A percentile compares a stretch with the other conserved stretches of the same genome.
These are phyloP conservation scores for Dasysyrphus albostriatus DNA, from an alignment of 2,888 invertebrate genomes.

Conservation along the genomic window DNA sequence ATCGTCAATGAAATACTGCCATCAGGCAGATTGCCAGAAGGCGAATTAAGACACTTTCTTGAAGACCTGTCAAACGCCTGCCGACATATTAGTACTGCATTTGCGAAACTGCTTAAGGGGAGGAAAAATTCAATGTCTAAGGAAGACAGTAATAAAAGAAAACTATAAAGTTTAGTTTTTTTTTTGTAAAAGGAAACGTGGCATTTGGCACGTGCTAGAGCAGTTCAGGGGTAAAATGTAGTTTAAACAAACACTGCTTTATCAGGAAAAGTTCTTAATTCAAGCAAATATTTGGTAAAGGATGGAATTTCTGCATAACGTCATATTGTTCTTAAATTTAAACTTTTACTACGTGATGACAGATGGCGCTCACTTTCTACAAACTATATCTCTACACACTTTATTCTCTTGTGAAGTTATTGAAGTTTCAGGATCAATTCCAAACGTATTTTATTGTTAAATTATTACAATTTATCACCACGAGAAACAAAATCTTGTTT, in stretches of 20 bases:
- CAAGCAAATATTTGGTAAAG: background rate
- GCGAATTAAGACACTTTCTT: slow-evolving; percentile 9
- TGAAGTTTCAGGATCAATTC: too few species aligned
- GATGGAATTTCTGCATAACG: background rate
- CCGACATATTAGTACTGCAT: background rate
- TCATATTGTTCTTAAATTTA: too few species aligned
- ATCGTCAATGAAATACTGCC: slow-evolving; percentile 11
- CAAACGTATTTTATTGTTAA: too few species aligned
- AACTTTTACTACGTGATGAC: too few species aligned
- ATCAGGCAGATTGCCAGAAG: slow-evolving; percentile 37
- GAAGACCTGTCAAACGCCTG: slow-evolving; percentile 34
- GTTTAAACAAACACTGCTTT: background rate
- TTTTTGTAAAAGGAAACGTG: slow-evolving; percentile 24
- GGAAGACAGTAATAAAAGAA: background rate
- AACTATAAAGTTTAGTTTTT: slow-evolving; percentile 4
- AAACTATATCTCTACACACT: too few species aligned
- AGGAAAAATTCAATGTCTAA: slow-evolving; percentile 13
- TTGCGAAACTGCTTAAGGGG: slow-evolving; percentile 7
- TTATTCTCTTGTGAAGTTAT: too few species aligned
- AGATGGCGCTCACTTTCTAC: too few species aligned
- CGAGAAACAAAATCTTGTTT: too few species aligned
- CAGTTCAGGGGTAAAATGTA: slow-evolving; percentile 5
- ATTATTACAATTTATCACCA: too few species aligned
- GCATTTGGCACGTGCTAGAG: slow-evolving; percentile 57
- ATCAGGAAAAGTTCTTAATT: background rate